Evolutionary conservation across 2,797 vertebrate genomes (phyloP).

Genomic region (Potorous gilbertii): DNA sequence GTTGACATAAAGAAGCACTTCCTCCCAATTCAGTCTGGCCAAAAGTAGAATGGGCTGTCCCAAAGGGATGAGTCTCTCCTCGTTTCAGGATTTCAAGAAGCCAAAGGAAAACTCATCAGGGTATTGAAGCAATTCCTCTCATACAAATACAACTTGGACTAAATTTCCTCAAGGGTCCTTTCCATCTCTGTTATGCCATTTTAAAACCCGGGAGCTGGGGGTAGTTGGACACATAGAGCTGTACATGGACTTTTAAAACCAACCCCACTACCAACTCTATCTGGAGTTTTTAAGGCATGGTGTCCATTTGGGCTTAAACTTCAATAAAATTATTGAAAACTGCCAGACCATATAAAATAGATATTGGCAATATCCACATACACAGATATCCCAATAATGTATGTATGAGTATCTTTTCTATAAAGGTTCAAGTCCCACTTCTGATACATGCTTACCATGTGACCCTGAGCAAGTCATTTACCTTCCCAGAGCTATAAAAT

Average conservation of each 20-base stretch:
- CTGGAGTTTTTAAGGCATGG: not conserved
- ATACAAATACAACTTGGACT: not conserved
- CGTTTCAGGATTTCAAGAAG: not conserved
- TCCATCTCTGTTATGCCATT: not conserved
- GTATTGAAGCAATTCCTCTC: not conserved
- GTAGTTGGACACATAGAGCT: not conserved
- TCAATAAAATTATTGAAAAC: not conserved
- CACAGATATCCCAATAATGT: not conserved
- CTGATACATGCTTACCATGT: not conserved
- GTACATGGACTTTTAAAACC: not conserved
- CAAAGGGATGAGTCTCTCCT: not conserved
- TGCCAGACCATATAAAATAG: not conserved
- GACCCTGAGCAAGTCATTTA: not conserved
- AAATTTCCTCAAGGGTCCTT: not conserved
- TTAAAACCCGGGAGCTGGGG: not conserved
- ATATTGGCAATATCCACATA: not conserved
- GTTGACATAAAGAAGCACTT: not conserved
- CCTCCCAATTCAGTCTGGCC: not conserved
- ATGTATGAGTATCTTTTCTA: not conserved
- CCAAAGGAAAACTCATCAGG: not conserved
- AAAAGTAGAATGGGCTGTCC: not conserved
- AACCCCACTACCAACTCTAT: not conserved
- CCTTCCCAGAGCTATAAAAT: not conserved
- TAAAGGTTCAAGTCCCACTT: not conserved
- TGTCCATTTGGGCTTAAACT: not conserved